A percentile compares a stretch with the other conserved stretches of the same genome.
Conservation (phyloP, 2,888 invertebrate genomes). For the Aelia acuminata region DNA sequence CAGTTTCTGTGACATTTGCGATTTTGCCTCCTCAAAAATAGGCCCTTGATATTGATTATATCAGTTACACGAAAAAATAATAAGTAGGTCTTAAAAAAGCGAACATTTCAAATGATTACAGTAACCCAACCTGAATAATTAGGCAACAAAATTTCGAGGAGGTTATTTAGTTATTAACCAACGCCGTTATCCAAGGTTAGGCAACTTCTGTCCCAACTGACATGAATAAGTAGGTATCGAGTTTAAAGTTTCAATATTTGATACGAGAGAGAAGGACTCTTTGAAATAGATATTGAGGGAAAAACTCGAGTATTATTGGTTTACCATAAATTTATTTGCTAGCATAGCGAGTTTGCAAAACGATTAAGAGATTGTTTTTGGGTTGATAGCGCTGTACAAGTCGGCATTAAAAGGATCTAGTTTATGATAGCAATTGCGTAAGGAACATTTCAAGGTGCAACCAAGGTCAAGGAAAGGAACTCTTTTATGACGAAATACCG, state of each 20-base stretch:
- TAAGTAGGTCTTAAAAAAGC: not conserved
- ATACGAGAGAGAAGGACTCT: not conserved
- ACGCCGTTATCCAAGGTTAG: not conserved
- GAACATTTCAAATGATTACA: not conserved
- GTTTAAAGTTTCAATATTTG: not conserved
- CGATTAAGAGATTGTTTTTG: not conserved
- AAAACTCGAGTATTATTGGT: not conserved
- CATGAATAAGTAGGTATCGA: not conserved
- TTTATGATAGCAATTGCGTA: not conserved
- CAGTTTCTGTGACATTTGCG: no score
- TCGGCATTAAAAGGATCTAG: not conserved
- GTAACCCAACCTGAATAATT: not conserved
- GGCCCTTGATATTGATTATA: not conserved
- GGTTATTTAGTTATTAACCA: not conserved
- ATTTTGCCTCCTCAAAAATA: not conserved
- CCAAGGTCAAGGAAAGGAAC: conserved; percentile 27
- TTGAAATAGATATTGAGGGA: no score
- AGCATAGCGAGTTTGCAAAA: not conserved
- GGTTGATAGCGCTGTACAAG: not conserved
- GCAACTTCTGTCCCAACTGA: not conserved
- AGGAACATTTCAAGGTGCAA: not conserved
- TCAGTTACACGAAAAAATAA: not conserved
- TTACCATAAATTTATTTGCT: not conserved
- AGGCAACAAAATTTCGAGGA: not conserved
- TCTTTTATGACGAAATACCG: not conserved